Conservation (phyloP, 1,140 invertebrate species). For the Acyrthosiphon pisum region DNA sequence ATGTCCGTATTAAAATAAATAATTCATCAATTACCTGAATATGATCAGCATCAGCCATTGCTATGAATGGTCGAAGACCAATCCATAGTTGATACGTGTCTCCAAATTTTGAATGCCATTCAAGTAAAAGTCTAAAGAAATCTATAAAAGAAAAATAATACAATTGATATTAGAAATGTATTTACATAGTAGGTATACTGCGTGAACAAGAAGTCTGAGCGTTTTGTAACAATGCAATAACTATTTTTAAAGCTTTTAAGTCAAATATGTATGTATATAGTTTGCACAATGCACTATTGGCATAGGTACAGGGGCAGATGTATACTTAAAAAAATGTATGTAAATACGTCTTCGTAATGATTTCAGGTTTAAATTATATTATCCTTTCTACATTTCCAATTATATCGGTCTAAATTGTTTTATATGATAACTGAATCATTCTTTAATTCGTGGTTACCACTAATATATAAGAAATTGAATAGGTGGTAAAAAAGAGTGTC, state of each 20-base stretch:
- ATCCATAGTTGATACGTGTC: conserved; percentile 56
- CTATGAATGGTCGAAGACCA: conserved; percentile 56
- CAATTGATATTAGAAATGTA: not conserved
- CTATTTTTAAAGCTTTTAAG: not conserved
- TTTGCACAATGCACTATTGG: not conserved
- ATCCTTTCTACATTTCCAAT: not conserved
- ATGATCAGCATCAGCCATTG: conserved; percentile 48
- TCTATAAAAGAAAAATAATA: conserved; percentile 50
- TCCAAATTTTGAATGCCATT: conserved; percentile 49
- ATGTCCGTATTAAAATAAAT: not conserved
- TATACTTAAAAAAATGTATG: not conserved
- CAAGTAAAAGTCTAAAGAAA: conserved; percentile 53
- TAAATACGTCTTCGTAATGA: not conserved
- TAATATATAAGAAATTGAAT: not conserved
- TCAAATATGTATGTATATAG: too few species aligned
- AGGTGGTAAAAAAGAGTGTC: not conserved
- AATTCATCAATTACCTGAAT: conserved; percentile 49
- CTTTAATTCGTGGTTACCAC: not conserved
- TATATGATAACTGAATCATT: not conserved
- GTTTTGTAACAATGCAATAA: not conserved
- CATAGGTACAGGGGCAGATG: not conserved
- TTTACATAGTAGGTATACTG: not conserved
- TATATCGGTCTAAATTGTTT: not conserved
- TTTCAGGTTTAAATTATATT: not conserved
- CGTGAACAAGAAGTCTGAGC: not conserved